Base-by-base conservation (phyloP, 2,888 invertebrate species). In the Synergus itoensis region DNA sequence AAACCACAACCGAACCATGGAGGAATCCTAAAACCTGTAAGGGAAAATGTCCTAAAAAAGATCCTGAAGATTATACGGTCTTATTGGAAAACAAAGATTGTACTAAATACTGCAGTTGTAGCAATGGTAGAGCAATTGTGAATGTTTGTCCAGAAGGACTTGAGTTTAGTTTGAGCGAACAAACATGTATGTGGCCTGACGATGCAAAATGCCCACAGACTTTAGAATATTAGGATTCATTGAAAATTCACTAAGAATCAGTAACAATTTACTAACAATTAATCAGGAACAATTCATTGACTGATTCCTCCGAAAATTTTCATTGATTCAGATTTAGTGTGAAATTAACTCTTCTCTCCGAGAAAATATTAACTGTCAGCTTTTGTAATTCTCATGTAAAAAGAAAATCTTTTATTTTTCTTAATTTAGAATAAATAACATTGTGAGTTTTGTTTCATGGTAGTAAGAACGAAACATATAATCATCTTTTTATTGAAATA, bases 81-180 rank as follows among this genome's bases (percentile, higher is more conserved):
- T 77, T 84, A 12, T 77, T 88, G 40, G 80, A 87, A 5, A 84
- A 89, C 45, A 18, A 77, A 2, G 85, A 88, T 28, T 88, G 88
- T 69, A 81, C 83, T 0, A 88, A 86, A 45, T 89, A 84, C 79
- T 89, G 89, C 76, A 79, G 84, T 21, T 89, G 89, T 43, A 81
- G 84, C 18, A 79, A 81, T 9, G 84, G 84, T 7, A 14, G 18
- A 16, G 45, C 83, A 0, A 80, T 81, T n/a, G 82, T 85, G 1
- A 79, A 82, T 16, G 4, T 77, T 1, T 89, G 89, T 76, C 85
- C 84, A 9, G 21, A 73, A 3, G 73, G 45, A 62, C 81, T 86
- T 65, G 83, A 85, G 53, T 88, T 85, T 41, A 86, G 79, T 79
- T 63, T 78, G 0, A 60, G 4, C 1, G 78, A 69, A 9, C 21